phyloP scores from a whole-genome alignment of 1,140 invertebrate species.

The Polypedilum vanderplanki region DNA sequence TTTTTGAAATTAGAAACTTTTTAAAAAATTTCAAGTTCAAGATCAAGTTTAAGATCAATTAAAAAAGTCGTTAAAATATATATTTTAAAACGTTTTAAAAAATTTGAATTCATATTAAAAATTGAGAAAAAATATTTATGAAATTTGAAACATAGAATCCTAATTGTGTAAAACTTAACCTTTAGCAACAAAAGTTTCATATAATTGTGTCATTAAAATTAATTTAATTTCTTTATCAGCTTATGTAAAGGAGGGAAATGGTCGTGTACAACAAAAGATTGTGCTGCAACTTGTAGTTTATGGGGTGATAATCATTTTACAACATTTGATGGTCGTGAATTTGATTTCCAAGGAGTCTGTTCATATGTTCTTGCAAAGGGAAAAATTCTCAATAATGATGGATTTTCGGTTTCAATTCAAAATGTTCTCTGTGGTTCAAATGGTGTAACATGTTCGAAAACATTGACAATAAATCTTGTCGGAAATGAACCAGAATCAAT shows the following conservation, averaged over 20 bases:
- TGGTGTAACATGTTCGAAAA: conserved; percentile 81
- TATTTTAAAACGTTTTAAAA: too few relatives aligned
- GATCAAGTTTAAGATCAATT: not conserved
- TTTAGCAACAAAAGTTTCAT: too few relatives aligned
- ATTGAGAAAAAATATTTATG: too few relatives aligned
- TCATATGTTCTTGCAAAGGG: conserved; percentile 78
- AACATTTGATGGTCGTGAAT: conserved; percentile 76
- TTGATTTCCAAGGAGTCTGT: conserved; percentile 82
- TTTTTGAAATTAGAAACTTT: too few relatives aligned
- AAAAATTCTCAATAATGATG: conserved; percentile 49
- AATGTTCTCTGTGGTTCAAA: conserved; percentile 63
- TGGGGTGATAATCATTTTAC: conserved; percentile 85
- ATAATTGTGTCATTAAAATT: too few relatives aligned
- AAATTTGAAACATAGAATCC: too few relatives aligned
- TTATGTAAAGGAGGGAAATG: conserved; percentile 59
- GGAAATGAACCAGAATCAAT: conserved; percentile 54
- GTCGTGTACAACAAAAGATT: conserved; percentile 57
- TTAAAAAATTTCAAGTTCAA: not conserved
- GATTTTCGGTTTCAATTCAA: conserved; percentile 64
- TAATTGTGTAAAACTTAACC: too few relatives aligned
- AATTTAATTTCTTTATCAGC: conserved; percentile 45
- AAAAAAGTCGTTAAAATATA: too few relatives aligned
- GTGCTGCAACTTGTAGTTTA: conserved; percentile 63
- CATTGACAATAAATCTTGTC: conserved; percentile 51
- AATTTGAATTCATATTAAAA: too few relatives aligned